These are phyloP conservation scores for Linnaemya vulpina DNA, from an alignment of 2,888 invertebrate species.

Conservation along the genomic window DNA sequence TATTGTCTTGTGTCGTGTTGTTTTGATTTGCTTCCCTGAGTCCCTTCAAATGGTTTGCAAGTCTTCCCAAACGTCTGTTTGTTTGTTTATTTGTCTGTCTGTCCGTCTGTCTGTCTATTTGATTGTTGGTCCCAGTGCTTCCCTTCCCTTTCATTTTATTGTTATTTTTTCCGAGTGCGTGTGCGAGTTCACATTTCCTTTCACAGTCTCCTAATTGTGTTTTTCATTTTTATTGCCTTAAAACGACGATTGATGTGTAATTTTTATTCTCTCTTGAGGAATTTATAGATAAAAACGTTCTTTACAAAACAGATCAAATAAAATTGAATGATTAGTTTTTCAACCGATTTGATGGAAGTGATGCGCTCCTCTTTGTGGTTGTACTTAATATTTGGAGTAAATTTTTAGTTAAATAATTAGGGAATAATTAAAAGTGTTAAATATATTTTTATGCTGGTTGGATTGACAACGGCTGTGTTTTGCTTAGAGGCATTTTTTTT, in stretches of 20 bases:
- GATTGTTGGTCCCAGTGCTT: neutral
- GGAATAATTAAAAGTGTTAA: no score
- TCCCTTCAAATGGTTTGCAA: constrained; percentile 9
- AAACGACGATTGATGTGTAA: constrained; percentile 55
- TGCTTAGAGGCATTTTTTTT: no score
- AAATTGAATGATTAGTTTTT: constrained; percentile 32
- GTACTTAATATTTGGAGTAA: neutral
- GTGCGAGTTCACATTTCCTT: constrained; percentile 42
- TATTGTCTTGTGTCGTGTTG: constrained; percentile 49
- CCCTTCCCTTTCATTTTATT: no score
- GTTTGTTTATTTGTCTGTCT: neutral
- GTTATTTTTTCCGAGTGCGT: constrained; percentile 3
- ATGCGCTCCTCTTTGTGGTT: neutral
- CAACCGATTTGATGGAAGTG: neutral
- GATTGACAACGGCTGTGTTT: no score
- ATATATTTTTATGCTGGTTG: no score
- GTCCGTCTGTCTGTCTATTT: neutral
- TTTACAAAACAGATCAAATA: constrained; percentile 19
- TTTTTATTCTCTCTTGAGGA: constrained; percentile 35
- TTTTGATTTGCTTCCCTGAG: constrained; percentile 38
- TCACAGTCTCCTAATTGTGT: constrained; percentile 63
- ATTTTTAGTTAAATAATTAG: neutral
- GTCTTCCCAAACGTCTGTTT: neutral
- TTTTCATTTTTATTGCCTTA: constrained; percentile 60
- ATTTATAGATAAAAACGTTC: constrained; percentile 16